Evolutionary conservation across 2,888 invertebrate species (phyloP).

Genomic region (Limnephilus lunatus): DNA sequence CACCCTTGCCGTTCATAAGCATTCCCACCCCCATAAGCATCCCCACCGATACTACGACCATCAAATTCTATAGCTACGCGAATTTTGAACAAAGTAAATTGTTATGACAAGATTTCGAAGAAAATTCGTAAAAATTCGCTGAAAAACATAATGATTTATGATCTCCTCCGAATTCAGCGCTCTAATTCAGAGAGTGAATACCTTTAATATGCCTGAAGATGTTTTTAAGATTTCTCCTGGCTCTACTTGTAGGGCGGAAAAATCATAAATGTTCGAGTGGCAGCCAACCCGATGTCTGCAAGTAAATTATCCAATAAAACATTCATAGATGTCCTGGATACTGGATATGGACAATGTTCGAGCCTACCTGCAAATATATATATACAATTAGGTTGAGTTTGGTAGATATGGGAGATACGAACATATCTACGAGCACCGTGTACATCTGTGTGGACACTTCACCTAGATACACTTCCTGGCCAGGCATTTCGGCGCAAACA

Average conservation of each 20-base stretch:
- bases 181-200: not conserved
- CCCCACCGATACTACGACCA: not conserved
- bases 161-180: not conserved
- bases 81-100: not conserved
- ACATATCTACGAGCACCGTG: not conserved
- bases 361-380: not conserved
- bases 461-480: not conserved
- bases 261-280: constrained; percentile 20
- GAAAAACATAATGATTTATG: not conserved
- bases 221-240: not conserved
- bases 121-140: not conserved
- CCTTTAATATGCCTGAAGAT: not conserved
- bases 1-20: not conserved
- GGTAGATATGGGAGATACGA: not conserved
- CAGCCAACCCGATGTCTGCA: not conserved
- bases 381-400: not conserved
- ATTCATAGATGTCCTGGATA: constrained; percentile 31
- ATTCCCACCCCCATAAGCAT: not conserved
- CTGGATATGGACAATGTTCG: constrained; percentile 32
- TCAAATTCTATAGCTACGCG: not conserved
- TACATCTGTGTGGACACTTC: not conserved
- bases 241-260: not conserved
- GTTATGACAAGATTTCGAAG: not conserved
- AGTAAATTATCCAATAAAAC: constrained; percentile 20
- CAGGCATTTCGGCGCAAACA: not conserved